These are phyloP conservation scores for Campoplex nolae DNA, from an alignment of 2,888 invertebrate species.

Conservation along the genomic window DNA sequence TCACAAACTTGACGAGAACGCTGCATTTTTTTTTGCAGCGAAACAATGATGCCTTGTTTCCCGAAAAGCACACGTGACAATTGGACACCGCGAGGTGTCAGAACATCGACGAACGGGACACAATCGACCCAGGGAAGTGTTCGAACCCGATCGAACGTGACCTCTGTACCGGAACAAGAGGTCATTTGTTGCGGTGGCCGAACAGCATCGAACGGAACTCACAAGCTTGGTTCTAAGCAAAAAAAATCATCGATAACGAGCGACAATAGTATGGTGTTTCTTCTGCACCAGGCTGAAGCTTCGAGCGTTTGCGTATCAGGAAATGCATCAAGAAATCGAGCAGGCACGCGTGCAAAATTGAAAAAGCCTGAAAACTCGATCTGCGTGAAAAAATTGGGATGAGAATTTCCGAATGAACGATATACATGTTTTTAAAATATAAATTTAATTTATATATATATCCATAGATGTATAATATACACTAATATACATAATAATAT, in stretches of 20 bases:
- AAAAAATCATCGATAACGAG: conserved; percentile 50
- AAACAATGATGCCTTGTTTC: conserved; percentile 47
- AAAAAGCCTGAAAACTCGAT: conserved; percentile 44
- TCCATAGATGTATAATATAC: conserved; percentile 64
- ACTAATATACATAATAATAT: conserved; percentile 68
- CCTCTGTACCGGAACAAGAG: conserved; percentile 9
- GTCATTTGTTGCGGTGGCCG: conserved; percentile 32
- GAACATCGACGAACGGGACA: conserved; percentile 9
- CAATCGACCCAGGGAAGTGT: conserved; percentile 14
- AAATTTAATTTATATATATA: conserved; percentile 79
- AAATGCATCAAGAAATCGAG: conserved; percentile 28
- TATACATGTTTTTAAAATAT: conserved; percentile 75
- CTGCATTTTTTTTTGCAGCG: conserved; percentile 41
- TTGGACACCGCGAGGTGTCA: conserved; percentile 31
- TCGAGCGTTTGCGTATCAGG: conserved; percentile 46
- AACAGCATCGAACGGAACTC: conserved; percentile 29
- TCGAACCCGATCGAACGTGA: conserved; percentile 24
- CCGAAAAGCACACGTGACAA: conserved; percentile 52
- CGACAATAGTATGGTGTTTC: conserved; percentile 56
- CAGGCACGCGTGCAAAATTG: conserved; percentile 37
- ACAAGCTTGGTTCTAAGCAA: conserved; percentile 25
- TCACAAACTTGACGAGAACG: not conserved
- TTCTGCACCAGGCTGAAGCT: conserved; percentile 56
- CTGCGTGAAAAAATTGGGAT: conserved; percentile 44
- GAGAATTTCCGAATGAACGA: not conserved